A percentile compares a stretch with the other conserved stretches of the same genome.
These are phyloP conservation scores for Loripinus fragilis DNA, from an alignment of 2,888 invertebrate species.

Conservation along the genomic window DNA sequence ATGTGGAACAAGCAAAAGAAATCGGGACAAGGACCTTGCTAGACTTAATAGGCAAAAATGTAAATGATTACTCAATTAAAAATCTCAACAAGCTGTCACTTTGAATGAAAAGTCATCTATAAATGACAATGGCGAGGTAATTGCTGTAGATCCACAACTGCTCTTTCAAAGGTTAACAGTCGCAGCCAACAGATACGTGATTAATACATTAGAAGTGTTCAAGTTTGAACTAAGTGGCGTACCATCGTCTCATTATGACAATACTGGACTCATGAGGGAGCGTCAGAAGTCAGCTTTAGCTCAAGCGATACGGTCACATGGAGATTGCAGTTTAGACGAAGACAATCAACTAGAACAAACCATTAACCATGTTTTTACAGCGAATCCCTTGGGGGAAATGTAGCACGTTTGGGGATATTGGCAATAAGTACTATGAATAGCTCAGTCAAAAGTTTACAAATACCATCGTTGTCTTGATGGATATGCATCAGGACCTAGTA, in stretches of 20 bases:
- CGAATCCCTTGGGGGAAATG: conserved; percentile 22
- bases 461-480: conserved; percentile 38
- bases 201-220: background rate
- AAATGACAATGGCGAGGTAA: conserved; percentile 8
- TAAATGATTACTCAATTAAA: conserved; percentile 6
- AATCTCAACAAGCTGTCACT: background rate
- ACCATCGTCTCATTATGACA: conserved; percentile 17
- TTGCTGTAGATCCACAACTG: no score
- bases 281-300: no score
- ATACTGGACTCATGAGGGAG: conserved; percentile 11
- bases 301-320: no score
- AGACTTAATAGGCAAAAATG: conserved; percentile 7
- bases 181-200: conserved; percentile 13
- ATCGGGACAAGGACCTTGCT: background rate
- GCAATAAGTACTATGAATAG: conserved; percentile 17
- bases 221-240: conserved; percentile 12
- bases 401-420: conserved; percentile 10
- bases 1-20: conserved; percentile 15
- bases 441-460: conserved; percentile 9
- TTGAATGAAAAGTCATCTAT: no score
- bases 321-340: no score
- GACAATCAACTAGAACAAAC: background rate
- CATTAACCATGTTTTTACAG: conserved; percentile 13
- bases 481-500: conserved; percentile 22
- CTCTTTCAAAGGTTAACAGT: no score